Evolutionary conservation across 2,113 vertebrate species (phyloP), one percentile per base, ranked within the genome.

Genomic region (Phalacrocorax carbo): DNA sequence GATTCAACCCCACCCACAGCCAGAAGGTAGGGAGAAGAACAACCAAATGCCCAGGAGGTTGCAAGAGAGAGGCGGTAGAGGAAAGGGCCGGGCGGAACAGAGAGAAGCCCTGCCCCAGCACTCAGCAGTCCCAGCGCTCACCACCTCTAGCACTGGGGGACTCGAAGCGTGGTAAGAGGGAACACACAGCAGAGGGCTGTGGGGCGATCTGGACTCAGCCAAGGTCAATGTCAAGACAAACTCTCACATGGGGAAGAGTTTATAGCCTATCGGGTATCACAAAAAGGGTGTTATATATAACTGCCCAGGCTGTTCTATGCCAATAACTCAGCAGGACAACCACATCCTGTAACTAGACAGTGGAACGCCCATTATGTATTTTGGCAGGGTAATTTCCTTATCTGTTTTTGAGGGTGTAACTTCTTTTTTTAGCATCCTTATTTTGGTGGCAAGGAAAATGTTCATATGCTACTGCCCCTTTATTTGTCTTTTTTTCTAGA

Each of bases 311-410:
- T 91, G 60, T 88, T 87, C 54, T 73, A 8, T 58, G 79, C 82
- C 75, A 96, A 2, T 68, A 85, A 69, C 78, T 95, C 78, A 40
- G 81, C 70, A 91, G 0, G 17, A 93, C 81, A 96, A 84, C 84
- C 90, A 95, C 90, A 94, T 96, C 93, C 93, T 94, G 75, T 79
- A 94, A 48, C 44, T 7, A 93, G 81, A 34, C 75, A 82, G 86
- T 44, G 49, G 40, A 84, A 94, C 6, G 0, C 78, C 81, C 58
- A 49, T 68, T 90, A 79, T 80, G 78, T 94, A 29, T 46, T 87
- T 93, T 96, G 94, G 78, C 78, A 96, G 84, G 9, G 46, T 82
- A 89, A 72, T 40, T 68, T 94, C 78, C 78, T 91, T 96, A 93
- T 86, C 93, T 95, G 38, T 78, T 79, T 78, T 79, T 76, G 38